Evolutionary conservation across 2,888 invertebrate species (phyloP).

Genomic region (Oscheius sp.): DNA sequence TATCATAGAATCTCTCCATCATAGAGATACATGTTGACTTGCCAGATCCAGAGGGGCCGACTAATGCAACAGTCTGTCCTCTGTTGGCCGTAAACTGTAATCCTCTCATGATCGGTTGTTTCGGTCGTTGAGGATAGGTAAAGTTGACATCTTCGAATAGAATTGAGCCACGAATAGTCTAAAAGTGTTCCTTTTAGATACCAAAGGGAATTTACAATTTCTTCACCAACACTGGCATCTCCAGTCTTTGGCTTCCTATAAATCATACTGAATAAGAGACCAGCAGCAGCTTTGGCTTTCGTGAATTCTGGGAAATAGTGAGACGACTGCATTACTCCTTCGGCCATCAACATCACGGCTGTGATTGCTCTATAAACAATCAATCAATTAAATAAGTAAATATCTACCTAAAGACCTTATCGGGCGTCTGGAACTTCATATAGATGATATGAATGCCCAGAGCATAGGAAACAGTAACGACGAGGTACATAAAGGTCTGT

Average conservation of each 20-base stretch:
- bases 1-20: slow-evolving; percentile 85
- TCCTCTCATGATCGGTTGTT: slow-evolving; percentile 64
- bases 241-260: slow-evolving; percentile 69
- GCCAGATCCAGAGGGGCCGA: slow-evolving; percentile 84
- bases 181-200: slow-evolving; percentile 31
- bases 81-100: slow-evolving; percentile 67
- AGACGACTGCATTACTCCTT: slow-evolving; percentile 51
- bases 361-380: slow-evolving; percentile 37
- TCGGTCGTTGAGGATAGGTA: slow-evolving; percentile 70
- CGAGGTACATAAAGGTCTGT: slow-evolving; percentile 52
- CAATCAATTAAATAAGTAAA: not conserved
- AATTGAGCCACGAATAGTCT: slow-evolving; percentile 67
- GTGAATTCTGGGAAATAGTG: slow-evolving; percentile 71
- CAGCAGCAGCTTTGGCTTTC: slow-evolving; percentile 71
- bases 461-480: slow-evolving; percentile 44
- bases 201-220: slow-evolving; percentile 23
- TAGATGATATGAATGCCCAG: slow-evolving; percentile 48
- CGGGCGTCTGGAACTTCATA: slow-evolving; percentile 31
- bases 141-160: slow-evolving; percentile 70
- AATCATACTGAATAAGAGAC: slow-evolving; percentile 70
- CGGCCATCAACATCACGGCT: slow-evolving; percentile 50
- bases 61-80: slow-evolving; percentile 70
- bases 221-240: slow-evolving; percentile 48
- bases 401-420: slow-evolving; percentile 39
- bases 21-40: slow-evolving; percentile 87